Evolutionary conservation across 2,113 vertebrate species (phyloP), one percentile per base, ranked within the genome.

Genomic region (Sisor rabdophorus): DNA sequence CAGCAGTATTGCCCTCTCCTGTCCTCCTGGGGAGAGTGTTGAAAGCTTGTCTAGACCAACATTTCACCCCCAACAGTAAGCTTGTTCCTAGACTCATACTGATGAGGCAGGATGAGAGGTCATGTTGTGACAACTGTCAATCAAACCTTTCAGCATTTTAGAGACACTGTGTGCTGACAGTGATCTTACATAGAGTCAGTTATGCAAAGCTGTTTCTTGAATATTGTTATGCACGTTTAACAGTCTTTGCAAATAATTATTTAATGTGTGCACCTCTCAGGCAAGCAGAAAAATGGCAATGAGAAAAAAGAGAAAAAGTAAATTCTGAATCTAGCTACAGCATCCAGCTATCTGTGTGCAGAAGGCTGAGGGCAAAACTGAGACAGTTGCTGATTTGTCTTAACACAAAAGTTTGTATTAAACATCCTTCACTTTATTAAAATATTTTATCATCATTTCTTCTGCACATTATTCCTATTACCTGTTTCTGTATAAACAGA

Each of bases 21-120:
- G 32, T 24, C 73, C 56, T 65, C 61, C 73, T 20, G 32, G 28
- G 19, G 77, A 63, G 68, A 64, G 55, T 65, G 54, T 22, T 26
- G 60, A 79, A 70, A 77, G 81, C 77, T 73, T 44, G 20, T 78
- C 77, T 61, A 71, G 48, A 50, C 44, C 63, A 7, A 15, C 65
- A 70, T 32, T 36, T 30, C 36, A 73, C 47, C 54, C 24, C 36
- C 15, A 40, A 80, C 59, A 71, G 20, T 28, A 32, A 76, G 30
- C 60, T 53, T 13, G 15, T 32, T 67, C 52, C 22, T 56, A 58
- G 22, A 6, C 22, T 47, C 6, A 11, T 48, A 22, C 52, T 68
- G 61, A 67, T 47, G 26, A 36, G 48, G 16, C 50, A 44, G 28
- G 19, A 19, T 50, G 24, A 54, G 64, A 48, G 24, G 30, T 47